These are phyloP conservation scores for Tenualosa ilisha DNA, from an alignment of 2,797 vertebrate species.

Conservation along the genomic window DNA sequence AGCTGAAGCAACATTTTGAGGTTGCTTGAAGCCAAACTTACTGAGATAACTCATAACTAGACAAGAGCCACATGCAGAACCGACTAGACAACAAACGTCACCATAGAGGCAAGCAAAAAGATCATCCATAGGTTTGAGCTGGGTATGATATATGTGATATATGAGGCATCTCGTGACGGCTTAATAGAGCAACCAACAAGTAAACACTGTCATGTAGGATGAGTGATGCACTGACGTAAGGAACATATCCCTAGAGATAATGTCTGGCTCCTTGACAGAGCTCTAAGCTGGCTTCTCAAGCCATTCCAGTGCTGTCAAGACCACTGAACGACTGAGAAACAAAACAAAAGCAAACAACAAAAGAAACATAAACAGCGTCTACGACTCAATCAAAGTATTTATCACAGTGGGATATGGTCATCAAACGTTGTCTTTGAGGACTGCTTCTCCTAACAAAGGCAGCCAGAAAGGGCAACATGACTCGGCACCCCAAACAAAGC, in stretches of 20 bases:
- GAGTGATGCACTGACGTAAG: background rate
- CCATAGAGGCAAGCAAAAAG: background rate
- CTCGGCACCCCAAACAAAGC: background rate
- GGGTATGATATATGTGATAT: background rate
- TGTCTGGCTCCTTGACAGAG: background rate
- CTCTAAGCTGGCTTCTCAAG: background rate
- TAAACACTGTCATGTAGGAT: background rate
- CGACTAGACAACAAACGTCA: background rate
- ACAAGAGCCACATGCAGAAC: background rate
- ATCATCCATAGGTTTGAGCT: background rate
- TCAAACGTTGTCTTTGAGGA: constrained; percentile 12
- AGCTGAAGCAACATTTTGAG: constrained; percentile 9
- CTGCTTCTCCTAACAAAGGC: background rate
- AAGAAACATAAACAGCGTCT: background rate
- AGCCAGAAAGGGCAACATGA: background rate
- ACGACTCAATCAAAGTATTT: background rate
- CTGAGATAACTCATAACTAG: constrained; percentile 9
- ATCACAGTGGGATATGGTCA: constrained; percentile 9
- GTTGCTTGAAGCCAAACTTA: background rate
- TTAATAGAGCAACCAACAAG: background rate
- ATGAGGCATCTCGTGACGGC: background rate
- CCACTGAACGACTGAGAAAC: background rate
- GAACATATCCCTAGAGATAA: background rate
- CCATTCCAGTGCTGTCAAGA: background rate
- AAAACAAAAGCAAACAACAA: constrained; percentile 3